phyloP scores from a whole-genome alignment of 1,140 invertebrate genomes.

The Drosophila insularis region DNA sequence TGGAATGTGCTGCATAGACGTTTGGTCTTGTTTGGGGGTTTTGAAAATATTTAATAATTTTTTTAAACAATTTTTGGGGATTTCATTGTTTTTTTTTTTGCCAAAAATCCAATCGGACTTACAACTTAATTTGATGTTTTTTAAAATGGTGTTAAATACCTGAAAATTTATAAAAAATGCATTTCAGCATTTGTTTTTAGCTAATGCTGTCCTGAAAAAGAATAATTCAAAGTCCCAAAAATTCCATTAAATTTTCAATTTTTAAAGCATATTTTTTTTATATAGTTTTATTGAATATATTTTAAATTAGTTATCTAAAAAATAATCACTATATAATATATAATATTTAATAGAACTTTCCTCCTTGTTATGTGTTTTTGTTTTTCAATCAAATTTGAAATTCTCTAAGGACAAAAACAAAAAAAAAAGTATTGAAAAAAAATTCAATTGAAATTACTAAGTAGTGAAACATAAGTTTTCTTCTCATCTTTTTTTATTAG shows the following conservation, averaged over 20 bases:
- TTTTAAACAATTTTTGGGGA: no score
- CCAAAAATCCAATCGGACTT: no score
- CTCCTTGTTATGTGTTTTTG: constrained; percentile 44
- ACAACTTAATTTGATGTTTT: no score
- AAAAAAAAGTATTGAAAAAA: constrained; percentile 7
- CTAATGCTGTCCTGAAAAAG: no score
- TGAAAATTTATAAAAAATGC: no score
- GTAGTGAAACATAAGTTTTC: constrained; percentile 50
- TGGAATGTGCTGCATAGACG: no score
- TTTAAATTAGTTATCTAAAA: constrained; percentile 78
- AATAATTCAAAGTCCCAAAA: no score
- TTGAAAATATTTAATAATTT: no score
- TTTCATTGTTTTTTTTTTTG: no score
- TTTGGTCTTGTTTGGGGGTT: no score
- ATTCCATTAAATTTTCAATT: background rate
- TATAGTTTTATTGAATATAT: constrained; percentile 70
- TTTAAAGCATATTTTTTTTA: constrained; percentile 40
- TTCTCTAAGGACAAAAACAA: constrained; percentile 50
- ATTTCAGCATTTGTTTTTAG: no score
- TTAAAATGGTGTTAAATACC: no score
- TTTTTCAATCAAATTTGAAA: constrained; percentile 11
- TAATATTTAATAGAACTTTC: constrained; percentile 60
- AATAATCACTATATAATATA: constrained; percentile 70
- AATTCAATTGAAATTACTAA: constrained; percentile 54
- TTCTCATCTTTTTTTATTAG: constrained; percentile 21